These are phyloP conservation scores for Sceliomorpha sp. DNA, from an alignment of 2,888 invertebrate species.

Conservation along the genomic window DNA sequence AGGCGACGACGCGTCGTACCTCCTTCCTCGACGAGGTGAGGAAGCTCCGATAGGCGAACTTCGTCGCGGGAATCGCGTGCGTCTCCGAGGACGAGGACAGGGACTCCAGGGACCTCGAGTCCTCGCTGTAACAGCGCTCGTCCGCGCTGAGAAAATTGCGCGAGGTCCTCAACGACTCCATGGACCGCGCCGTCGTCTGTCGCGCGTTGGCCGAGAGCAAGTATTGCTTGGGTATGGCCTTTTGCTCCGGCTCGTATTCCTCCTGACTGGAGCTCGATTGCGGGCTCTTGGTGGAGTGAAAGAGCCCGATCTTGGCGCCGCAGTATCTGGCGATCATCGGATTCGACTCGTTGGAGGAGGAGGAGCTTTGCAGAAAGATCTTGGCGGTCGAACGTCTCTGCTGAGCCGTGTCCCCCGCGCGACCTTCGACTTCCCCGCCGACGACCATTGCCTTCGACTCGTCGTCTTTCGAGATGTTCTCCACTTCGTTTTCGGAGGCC, in stretches of 20 bases:
- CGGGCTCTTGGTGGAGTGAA: constrained; percentile 82
- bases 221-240: constrained; percentile 71
- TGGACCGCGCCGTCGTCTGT: constrained; percentile 84
- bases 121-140: constrained; percentile 72
- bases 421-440: constrained; percentile 60
- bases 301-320: constrained; percentile 82
- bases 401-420: constrained; percentile 33
- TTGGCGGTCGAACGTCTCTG: constrained; percentile 78
- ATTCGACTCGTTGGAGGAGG: constrained; percentile 54
- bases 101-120: constrained; percentile 74
- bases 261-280: constrained; percentile 87
- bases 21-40: constrained; percentile 86
- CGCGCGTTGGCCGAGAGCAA: constrained; percentile 63
- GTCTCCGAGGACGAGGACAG: constrained; percentile 81
- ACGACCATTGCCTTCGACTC: constrained; percentile 50
- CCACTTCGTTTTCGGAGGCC: constrained; percentile 73
- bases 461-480: constrained; percentile 70
- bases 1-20: constrained; percentile 81
- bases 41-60: constrained; percentile 84
- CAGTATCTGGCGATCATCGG: constrained; percentile 75
- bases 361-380: constrained; percentile 62
- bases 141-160: constrained; percentile 80
- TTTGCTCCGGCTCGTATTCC: constrained; percentile 84
- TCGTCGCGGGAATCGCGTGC: constrained; percentile 80
- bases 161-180: constrained; percentile 85